Conservation (phyloP, 1,140 invertebrate genomes). For the Solen grandis region DNA sequence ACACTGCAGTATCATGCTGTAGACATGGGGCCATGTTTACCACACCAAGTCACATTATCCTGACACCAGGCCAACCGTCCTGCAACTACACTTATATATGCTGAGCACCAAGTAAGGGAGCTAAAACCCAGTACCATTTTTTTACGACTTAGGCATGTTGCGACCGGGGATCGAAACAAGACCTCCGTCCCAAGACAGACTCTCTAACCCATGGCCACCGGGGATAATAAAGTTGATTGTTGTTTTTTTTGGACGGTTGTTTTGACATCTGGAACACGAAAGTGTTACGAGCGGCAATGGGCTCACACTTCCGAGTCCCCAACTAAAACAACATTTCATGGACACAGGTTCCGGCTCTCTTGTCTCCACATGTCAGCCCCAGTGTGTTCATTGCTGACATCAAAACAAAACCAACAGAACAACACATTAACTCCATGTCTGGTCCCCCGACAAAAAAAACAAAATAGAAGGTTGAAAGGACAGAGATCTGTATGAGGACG, state of each 20-base stretch:
- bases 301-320: conserved; percentile 91
- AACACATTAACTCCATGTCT: conserved; percentile 72
- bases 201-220: too few species aligned
- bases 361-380: conserved; percentile 78
- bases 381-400: conserved; percentile 85
- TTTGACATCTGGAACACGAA: conserved; percentile 94
- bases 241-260: conserved; percentile 86
- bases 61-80: too few species aligned
- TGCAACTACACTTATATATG: too few species aligned
- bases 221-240: conserved; percentile 8
- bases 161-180: too few species aligned
- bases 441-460: conserved; percentile 74
- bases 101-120: too few species aligned
- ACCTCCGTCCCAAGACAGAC: too few species aligned
- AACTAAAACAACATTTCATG: conserved; percentile 85
- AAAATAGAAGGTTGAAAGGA: conserved; percentile 8
- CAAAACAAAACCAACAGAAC: conserved; percentile 38
- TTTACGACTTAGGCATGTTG: too few species aligned
- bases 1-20: too few species aligned
- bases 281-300: conserved; percentile 90
- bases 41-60: too few species aligned
- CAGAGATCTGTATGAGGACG: neutral
- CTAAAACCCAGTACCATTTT: too few species aligned
- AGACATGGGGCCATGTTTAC: too few species aligned
- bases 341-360: conserved; percentile 83